Evolutionary conservation across 2,888 invertebrate species (phyloP), one percentile per base, ranked within the genome.

Genomic region (Piscicola geometra): DNA sequence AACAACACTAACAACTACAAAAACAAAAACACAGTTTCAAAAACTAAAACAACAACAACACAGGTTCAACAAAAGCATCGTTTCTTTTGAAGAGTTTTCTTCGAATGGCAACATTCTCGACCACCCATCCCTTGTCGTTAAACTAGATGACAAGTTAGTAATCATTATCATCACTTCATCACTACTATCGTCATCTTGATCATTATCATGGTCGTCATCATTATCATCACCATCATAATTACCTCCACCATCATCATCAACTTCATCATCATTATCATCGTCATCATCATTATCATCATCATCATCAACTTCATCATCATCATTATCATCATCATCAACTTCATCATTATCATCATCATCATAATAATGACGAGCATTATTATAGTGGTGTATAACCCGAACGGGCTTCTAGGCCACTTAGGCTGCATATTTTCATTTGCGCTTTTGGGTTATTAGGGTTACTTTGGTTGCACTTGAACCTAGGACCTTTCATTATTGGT

Each of bases 81-180:
- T 90, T 18, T 88, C 89, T 3, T 90, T 88, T 82, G 89, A 89
- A 77, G 89, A 90, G 80, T 85, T 89, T 77, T 84, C 85, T 60
- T 85, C 87, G 73, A 91, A 92, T 86, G 91, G 93, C 73, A 88
- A 89, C 79, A 84, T 93, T 80, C 89, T 93, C 79, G 90, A 91
- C 83, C 83, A 86, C 79, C 91, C 93, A 64, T 91, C 92, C 83
- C 88, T 95, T 81, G 91, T 94, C 78, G 91, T 95, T 81, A 90
- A 92, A 82, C 89, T 95, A 78, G 91, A 79, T 83, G 91, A 91
- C 81, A 93, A 94, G 87, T 92, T 78, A 81, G 85, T 56, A 5
- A 5, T 81, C 21, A 9, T 25, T 21, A 33, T 73, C 36, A 47
- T 18, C 5, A 12, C 77, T 77, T 77, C 9, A 0, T 75, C n/a